Base-by-base conservation (phyloP, 1,140 invertebrate genomes). In the Vollenhovia emeryi region DNA sequence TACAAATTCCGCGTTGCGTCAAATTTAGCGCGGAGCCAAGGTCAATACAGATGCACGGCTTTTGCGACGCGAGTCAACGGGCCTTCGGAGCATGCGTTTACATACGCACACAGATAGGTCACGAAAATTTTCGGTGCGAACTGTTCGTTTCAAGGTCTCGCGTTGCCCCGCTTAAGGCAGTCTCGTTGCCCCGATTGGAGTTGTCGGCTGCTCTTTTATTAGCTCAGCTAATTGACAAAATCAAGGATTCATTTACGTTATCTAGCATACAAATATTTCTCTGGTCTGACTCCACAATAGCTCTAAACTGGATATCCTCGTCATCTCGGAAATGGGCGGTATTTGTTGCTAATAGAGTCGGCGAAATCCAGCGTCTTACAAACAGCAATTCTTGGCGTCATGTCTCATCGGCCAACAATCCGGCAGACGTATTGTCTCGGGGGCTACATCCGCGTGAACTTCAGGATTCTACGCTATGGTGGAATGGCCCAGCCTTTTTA, bases 161-260 rank as follows among this genome's bases (percentile, higher is more conserved):
- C 55, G 86, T 92, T 0, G 85, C 91, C 0, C 87, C 90, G 0
- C 3, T 90, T 3, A 91, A 91, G 62, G 60, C 64, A 27, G 88
- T 0, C 86, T 92, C 0, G 89, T n/a, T n/a, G n/a, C n/a, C 90
- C 0, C 66, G 88, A 13, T 68, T 93, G 7, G 89, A 92, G 55
- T 50, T 90, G 8, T 90, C 76, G 11, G 94, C 87, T 7, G 93
- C 94, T 0, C 15, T 92, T 9, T 24, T 94, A 8, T 84, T 92
- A 0, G 87, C 86, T 0, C 52, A 74, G 9, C 52, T 92, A 11
- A 48, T 15, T 1, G 43, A 43, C 43, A 43, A 43, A 7, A 43
- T 6, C 6, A 33, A 6, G n/a, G n/a, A n/a, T n/a, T n/a, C n/a
- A n/a, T n/a, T n/a, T n/a, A n/a, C n/a, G n/a, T n/a, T n/a, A n/a